Evolutionary conservation across 2,797 vertebrate species (phyloP).

Genomic region (Steatocranus sp.): DNA sequence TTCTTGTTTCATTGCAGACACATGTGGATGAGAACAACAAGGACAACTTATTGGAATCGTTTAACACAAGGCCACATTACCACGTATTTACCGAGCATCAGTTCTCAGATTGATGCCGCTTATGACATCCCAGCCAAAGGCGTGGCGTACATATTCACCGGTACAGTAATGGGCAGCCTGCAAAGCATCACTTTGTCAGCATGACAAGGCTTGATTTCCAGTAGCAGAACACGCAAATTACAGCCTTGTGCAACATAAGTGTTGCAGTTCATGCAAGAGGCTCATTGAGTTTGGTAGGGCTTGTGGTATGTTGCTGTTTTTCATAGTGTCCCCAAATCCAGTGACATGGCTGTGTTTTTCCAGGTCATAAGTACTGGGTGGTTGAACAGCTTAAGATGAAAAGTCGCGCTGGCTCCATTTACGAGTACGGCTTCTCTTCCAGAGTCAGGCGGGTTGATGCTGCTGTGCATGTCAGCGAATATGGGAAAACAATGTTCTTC

Average conservation of each 20-base stretch:
- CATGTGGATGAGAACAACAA: slow-evolving; percentile 61
- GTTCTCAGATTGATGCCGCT: slow-evolving; percentile 56
- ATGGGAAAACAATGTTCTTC: slow-evolving; percentile 66
- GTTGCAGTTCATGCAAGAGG: slow-evolving; percentile 42
- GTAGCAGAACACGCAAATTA: slow-evolving; percentile 51
- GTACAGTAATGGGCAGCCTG: slow-evolving; percentile 58
- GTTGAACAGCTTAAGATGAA: slow-evolving; percentile 60
- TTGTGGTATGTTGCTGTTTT: slow-evolving; percentile 46
- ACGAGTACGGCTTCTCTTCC: slow-evolving; percentile 61
- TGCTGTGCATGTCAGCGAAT: slow-evolving; percentile 55
- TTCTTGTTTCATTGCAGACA: slow-evolving; percentile 21
- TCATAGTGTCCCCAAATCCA: slow-evolving; percentile 31
- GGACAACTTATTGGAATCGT: slow-evolving; percentile 41
- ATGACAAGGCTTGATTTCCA: slow-evolving; percentile 57
- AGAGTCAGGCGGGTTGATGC: slow-evolving; percentile 59
- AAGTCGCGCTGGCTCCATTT: slow-evolving; percentile 55
- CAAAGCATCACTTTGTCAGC: slow-evolving; percentile 46
- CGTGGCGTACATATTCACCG: slow-evolving; percentile 64
- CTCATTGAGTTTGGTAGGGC: slow-evolving; percentile 22
- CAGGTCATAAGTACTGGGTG: slow-evolving; percentile 72
- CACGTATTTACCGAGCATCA: slow-evolving; percentile 46
- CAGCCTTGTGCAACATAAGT: slow-evolving; percentile 49
- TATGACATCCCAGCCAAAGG: slow-evolving; percentile 63
- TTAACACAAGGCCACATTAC: slow-evolving; percentile 49
- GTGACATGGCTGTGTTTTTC: slow-evolving; percentile 55